Base-by-base conservation (phyloP, 2,113 vertebrate genomes). In the Phasianus colchicus region DNA sequence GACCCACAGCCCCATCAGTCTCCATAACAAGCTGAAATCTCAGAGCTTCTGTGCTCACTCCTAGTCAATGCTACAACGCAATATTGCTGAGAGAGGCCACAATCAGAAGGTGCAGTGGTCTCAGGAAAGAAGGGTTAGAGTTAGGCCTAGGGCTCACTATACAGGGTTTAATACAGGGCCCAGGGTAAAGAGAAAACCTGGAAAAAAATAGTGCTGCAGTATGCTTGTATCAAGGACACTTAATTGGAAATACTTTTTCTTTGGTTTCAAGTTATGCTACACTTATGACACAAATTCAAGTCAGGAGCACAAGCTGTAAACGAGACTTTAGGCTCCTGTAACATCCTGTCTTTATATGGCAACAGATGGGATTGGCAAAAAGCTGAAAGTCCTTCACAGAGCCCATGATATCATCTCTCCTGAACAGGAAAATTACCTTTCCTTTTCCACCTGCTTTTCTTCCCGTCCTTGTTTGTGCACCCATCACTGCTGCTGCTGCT, bases 361-460 rank as follows among this genome's bases (percentile, higher is more conserved):
- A 11, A 9, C 11, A 21, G 61, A 8, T 1, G 17, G 0, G 42
- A 27, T 1, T 13, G 6, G 17, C 2, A 29, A 47, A 30, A 54
- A 0, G 4, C 60, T 48, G 43, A 5, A 2, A 13, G 43, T 8
- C 38, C 66, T 54, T 10, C 67, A 19, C 30, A 19, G 1, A 3
- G 19, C 8, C 3, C 22, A 4, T 0, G 20, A 6, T 25, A 13
- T 36, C 30, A 7, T 6, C 0, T 0, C 25, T 47, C 57, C 65
- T 8, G 3, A 14, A 2, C 6, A 16, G 20, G 55, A 16, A 25
- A 78, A 52, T 96, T 98, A 99, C 99, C 99, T 99, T 99, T 98
- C 92, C 98, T 98, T 78, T 98, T 98, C 99, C 99, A 99, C 67
- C 98, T 96, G 97, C 98, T 99, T 91, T 97, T 99, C 93, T 95